Evolutionary conservation across 2,888 invertebrate species (phyloP).

Genomic region (Escarpia spicata): DNA sequence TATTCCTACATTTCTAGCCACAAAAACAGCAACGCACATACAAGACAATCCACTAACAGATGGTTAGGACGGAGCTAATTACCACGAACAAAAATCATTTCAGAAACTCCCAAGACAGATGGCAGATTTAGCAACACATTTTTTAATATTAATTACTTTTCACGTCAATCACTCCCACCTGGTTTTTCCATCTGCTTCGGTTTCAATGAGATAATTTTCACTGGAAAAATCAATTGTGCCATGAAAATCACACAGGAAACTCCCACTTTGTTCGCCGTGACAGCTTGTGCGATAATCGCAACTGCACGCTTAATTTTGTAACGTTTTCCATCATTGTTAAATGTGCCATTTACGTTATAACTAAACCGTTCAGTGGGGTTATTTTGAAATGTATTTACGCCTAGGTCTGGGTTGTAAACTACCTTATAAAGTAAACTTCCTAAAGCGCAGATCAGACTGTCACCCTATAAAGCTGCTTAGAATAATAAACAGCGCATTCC

Average conservation of each 20-base stretch:
- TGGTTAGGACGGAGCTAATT: background rate
- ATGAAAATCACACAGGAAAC: too few species aligned
- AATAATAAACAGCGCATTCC: background rate
- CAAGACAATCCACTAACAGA: background rate
- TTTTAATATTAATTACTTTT: slow-evolving; percentile 6
- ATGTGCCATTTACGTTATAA: background rate
- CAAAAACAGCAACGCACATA: background rate
- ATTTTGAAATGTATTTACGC: background rate
- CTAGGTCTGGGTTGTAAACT: background rate
- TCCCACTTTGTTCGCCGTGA: background rate
- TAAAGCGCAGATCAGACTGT: background rate
- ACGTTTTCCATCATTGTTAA: background rate
- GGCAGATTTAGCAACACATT: background rate
- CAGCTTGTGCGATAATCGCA: background rate
- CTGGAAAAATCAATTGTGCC: too few species aligned
- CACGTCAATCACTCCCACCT: background rate
- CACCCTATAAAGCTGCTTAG: background rate
- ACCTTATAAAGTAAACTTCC: background rate
- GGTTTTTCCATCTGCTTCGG: too few species aligned
- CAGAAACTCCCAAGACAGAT: background rate
- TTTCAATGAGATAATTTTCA: too few species aligned
- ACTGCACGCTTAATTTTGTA: background rate
- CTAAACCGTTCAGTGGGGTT: background rate
- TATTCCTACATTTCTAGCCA: background rate
- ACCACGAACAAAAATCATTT: slow-evolving; percentile 3